These are phyloP conservation scores for Platycercus adscitus DNA, from an alignment of 2,113 vertebrate species.

Conservation along the genomic window DNA sequence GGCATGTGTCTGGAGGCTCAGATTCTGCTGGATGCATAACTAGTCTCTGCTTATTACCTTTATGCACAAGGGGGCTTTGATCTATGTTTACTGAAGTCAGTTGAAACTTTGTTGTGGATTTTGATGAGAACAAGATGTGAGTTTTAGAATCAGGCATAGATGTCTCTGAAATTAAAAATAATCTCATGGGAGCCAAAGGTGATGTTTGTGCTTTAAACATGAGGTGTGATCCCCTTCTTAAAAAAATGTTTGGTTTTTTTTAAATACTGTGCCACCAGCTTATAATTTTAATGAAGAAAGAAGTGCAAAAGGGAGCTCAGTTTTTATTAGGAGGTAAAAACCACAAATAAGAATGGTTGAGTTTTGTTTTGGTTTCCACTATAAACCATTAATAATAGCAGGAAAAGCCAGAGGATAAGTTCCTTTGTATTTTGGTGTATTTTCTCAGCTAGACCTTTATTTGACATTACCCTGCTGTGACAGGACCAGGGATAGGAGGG, in stretches of 20 bases:
- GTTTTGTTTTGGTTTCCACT: constrained; percentile 52
- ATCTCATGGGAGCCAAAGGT: background rate
- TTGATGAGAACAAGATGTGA: background rate
- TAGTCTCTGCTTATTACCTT: background rate
- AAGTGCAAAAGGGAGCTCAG: background rate
- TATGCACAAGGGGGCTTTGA: background rate
- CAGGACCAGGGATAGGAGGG: constrained; percentile 5
- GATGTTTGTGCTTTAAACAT: background rate
- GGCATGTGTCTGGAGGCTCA: background rate
- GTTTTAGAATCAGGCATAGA: background rate
- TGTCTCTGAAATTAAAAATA: background rate
- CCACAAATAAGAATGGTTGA: background rate
- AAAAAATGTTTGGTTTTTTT: background rate
- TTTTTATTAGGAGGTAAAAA: constrained; percentile 15
- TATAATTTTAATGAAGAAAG: background rate
- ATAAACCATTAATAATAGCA: constrained; percentile 59
- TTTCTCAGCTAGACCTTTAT: constrained; percentile 61
- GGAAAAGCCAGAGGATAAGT: constrained; percentile 62
- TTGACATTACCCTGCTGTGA: constrained; percentile 61
- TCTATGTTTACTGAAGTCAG: background rate
- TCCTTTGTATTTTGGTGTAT: constrained; percentile 61
- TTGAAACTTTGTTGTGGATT: background rate
- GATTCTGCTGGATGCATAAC: background rate
- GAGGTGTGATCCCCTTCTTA: background rate
- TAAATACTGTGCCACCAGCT: background rate